These are phyloP conservation scores for Phrynocephalus versicolor DNA, from an alignment of 2,113 vertebrate species.

Conservation along the genomic window DNA sequence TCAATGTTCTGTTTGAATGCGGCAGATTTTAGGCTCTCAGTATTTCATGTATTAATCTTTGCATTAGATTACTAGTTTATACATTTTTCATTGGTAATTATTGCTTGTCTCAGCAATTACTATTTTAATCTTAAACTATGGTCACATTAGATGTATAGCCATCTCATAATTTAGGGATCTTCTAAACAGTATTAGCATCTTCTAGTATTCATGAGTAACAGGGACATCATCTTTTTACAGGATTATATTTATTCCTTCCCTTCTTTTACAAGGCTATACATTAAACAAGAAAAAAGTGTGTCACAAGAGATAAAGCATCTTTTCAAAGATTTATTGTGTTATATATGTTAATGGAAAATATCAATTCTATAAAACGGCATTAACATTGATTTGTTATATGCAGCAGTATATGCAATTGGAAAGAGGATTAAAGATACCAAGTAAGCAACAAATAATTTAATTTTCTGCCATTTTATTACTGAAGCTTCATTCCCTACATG, in stretches of 20 bases:
- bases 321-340: slow-evolving; percentile 45
- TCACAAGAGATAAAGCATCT: slow-evolving; percentile 39
- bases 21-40: neutral
- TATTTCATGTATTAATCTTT: slow-evolving; percentile 36
- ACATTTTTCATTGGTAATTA: slow-evolving; percentile 34
- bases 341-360: slow-evolving; percentile 45
- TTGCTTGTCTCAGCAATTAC: slow-evolving; percentile 23
- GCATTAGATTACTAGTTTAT: slow-evolving; percentile 1
- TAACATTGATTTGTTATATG: slow-evolving; percentile 47
- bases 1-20: rapidly evolving
- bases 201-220: slow-evolving; percentile 51
- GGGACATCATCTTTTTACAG: slow-evolving; percentile 42
- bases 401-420: slow-evolving; percentile 16
- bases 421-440: slow-evolving; percentile 39
- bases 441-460: slow-evolving; percentile 11
- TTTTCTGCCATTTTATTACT: slow-evolving; percentile 27
- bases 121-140: slow-evolving; percentile 40
- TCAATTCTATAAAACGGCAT: slow-evolving; percentile 43
- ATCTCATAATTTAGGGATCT: slow-evolving; percentile 44
- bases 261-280: slow-evolving; percentile 37
- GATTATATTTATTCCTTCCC: slow-evolving; percentile 42
- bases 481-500: neutral
- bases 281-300: slow-evolving; percentile 17
- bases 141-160: slow-evolving; percentile 30
- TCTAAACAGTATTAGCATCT: slow-evolving; percentile 32